Conservation (phyloP, 1,140 invertebrate species). For the Conus betulinus region DNA sequence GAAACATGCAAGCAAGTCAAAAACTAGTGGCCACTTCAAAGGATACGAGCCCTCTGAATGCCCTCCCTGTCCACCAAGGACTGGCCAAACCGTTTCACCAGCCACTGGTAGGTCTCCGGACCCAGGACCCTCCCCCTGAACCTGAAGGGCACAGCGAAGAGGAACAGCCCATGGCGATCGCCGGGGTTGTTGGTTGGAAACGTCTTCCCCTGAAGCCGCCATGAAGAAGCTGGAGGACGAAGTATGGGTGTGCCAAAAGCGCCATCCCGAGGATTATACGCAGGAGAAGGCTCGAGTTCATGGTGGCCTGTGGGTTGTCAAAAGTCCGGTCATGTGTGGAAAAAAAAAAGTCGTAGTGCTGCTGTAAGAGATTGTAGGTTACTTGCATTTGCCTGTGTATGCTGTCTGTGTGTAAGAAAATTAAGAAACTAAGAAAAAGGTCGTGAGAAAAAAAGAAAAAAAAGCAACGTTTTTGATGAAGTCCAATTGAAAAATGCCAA, state of each 20-base stretch:
- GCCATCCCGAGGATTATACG: background rate
- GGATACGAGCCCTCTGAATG: constrained; percentile 28
- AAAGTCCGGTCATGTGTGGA: too few relatives aligned
- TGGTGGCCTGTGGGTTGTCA: too few relatives aligned
- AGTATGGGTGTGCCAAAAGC: background rate
- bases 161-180: constrained; percentile 26
- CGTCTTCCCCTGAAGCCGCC: too few relatives aligned
- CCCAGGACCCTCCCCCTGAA: constrained; percentile 24
- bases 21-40: background rate
- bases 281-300: background rate
- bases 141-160: constrained; percentile 17
- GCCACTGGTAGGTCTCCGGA: constrained; percentile 35
- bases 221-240: background rate
- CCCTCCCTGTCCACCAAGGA: constrained; percentile 14
- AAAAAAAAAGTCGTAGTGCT: too few relatives aligned
- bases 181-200: background rate
- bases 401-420: too few relatives aligned
- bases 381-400: too few relatives aligned
- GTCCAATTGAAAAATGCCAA: too few relatives aligned
- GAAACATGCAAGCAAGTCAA: too few relatives aligned
- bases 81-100: constrained; percentile 26
- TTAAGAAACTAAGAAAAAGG: too few relatives aligned
- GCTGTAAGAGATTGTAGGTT: too few relatives aligned
- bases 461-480: too few relatives aligned
- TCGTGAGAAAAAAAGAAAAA: too few relatives aligned